Evolutionary conservation across 2,113 vertebrate genomes (phyloP), one percentile per base, ranked within the genome.

Genomic region (Callocephalon fimbriatum): DNA sequence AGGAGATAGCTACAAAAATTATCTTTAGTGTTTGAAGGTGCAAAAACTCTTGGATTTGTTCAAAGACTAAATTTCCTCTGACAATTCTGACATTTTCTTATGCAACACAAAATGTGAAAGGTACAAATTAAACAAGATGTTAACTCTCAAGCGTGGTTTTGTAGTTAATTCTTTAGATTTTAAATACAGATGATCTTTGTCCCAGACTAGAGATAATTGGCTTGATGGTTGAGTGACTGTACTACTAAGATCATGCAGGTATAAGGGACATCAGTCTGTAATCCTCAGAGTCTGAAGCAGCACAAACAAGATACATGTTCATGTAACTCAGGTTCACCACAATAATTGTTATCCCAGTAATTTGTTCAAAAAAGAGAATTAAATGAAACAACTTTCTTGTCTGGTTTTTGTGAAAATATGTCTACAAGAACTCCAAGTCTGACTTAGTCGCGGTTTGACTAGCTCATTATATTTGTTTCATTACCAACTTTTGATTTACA

Each of bases 381-480:
- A 94, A 86, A 79, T 12, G 15, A 91, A 84, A 75, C 26, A 91
- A 59, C 7, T 17, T 29, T 76, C 27, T 73, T 66, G 35, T 63
- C 47, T 71, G 1, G 3, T 84, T 95, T 93, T 54, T 74, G 19
- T 47, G 75, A 71, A 94, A 94, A 95, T 92, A 50, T 80, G 13
- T 76, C 53, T 70, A 14, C 38, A 84, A 91, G 80, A 94, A 53
- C 23, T 81, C 95, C 35, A 91, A 91, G 90, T 92, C 86, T 90
- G 94, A 86, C 87, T 84, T 92, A 95, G 40, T 73, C 65, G 63
- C 2, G 16, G 32, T 95, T 97, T 94, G 84, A 83, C 27, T 74
- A 76, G 27, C 71, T 97, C 32, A 93, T 89, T 96, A 97, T 95
- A 95, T 96, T 94, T 96, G 87, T 91, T 93, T 96, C 72, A 95